A percentile compares a stretch with the other conserved stretches of the same genome.
Conservation (phyloP, 2,113 vertebrate genomes). For the Melanerpes formicivorus region DNA sequence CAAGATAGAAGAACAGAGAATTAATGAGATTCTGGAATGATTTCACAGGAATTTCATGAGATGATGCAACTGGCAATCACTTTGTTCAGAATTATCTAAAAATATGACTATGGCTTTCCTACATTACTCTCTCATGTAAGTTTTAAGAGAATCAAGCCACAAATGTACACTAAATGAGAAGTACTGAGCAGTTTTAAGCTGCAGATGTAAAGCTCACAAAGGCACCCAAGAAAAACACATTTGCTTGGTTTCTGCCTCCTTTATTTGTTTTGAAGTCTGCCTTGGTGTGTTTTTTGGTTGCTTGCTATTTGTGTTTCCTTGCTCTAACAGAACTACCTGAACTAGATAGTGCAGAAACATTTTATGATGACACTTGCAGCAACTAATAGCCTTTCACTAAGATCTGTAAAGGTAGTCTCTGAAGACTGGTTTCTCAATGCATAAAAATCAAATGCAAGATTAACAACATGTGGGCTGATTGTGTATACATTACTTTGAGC, state of each 20-base stretch:
- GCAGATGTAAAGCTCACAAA: neutral
- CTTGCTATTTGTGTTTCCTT: neutral
- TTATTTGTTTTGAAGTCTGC: neutral
- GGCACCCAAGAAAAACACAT: neutral
- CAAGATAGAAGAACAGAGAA: neutral
- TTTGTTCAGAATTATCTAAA: neutral
- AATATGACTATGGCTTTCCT: neutral
- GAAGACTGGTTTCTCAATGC: neutral
- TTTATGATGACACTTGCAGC: neutral
- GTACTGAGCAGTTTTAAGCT: neutral
- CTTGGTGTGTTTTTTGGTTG: too few species aligned
- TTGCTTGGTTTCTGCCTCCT: neutral
- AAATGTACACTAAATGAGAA: fast-evolving
- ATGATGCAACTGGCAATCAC: neutral
- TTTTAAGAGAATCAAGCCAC: neutral
- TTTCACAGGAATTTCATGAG: neutral
- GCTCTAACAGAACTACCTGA: neutral
- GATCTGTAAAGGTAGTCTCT: neutral
- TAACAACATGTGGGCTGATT: neutral
- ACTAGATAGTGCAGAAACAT: neutral
- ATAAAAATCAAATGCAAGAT: neutral
- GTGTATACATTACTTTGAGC: neutral
- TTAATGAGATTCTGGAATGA: neutral
- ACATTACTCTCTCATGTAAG: neutral
- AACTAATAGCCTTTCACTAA: neutral